A percentile compares a stretch with the other conserved stretches of the same genome.
Conservation (phyloP, 1,140 invertebrate species). For the Drosophila ogumai region DNA sequence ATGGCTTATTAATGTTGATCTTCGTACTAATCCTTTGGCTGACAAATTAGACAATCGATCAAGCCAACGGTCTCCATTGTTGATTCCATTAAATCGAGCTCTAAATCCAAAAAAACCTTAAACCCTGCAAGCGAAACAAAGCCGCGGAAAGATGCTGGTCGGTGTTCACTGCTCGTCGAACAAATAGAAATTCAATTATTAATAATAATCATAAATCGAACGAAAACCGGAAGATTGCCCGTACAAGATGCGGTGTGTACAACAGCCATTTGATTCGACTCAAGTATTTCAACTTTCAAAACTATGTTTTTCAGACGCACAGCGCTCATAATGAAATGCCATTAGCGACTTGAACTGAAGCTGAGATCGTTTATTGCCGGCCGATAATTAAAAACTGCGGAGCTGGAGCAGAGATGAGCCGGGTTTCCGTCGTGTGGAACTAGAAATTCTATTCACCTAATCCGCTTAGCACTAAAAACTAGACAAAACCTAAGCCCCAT, state of each 20-base stretch:
- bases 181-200: conserved; percentile 66
- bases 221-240: conserved; percentile 71
- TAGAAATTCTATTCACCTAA: conserved; percentile 37
- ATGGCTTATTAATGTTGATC: conserved; percentile 75
- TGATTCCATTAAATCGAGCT: conserved; percentile 58
- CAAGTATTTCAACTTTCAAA: conserved; percentile 83
- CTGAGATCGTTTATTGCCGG: conserved; percentile 54
- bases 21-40: conserved; percentile 56
- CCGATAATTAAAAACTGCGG: conserved; percentile 55
- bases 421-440: conserved; percentile 28
- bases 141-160: conserved; percentile 62
- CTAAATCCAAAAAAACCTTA: conserved; percentile 29
- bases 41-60: conserved; percentile 79
- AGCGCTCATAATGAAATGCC: conserved; percentile 55
- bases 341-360: conserved; percentile 56
- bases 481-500: conserved; percentile 15
- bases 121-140: conserved; percentile 38
- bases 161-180: conserved; percentile 59
- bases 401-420: conserved; percentile 39
- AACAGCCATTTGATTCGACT: conserved; percentile 54
- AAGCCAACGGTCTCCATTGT: conserved; percentile 60
- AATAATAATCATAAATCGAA: conserved; percentile 69
- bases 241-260: conserved; percentile 43
- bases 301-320: conserved; percentile 36
- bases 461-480: conserved; percentile 31